phyloP scores from a whole-genome alignment of 2,113 vertebrate genomes.

The Polypterus senegalus region DNA sequence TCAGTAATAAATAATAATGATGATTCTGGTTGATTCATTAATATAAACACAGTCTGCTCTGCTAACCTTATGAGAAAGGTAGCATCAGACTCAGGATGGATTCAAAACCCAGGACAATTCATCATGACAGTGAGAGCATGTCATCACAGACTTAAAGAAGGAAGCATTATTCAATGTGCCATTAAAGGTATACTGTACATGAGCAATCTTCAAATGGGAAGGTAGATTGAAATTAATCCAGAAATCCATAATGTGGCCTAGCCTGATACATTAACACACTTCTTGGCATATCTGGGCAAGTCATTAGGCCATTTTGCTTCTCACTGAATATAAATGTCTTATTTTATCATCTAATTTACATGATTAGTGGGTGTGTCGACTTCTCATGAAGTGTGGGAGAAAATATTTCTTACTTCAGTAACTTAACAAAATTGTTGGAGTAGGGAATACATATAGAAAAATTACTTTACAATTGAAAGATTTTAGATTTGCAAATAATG shows the following conservation, averaged over 20 bases:
- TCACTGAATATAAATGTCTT: too few relatives aligned
- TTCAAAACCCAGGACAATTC: neutral
- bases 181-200: conserved; percentile 1
- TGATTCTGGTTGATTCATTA: too few relatives aligned
- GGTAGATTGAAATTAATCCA: conserved; percentile 1
- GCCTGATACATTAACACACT: neutral
- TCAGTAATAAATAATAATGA: too few relatives aligned
- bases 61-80: neutral
- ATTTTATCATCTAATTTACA: too few relatives aligned
- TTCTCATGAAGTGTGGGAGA: too few relatives aligned
- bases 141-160: neutral
- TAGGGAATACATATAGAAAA: too few relatives aligned
- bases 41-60: neutral
- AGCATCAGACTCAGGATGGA: neutral
- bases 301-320: too few relatives aligned
- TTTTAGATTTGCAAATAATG: too few relatives aligned
- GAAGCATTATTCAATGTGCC: conserved; percentile 3
- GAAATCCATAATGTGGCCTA: conserved; percentile 5
- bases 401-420: too few relatives aligned
- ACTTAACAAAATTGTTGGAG: too few relatives aligned
- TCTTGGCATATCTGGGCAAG: neutral
- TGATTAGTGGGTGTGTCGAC: too few relatives aligned
- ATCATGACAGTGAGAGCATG: conserved; percentile 2
- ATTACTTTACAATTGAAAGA: too few relatives aligned
- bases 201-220: neutral